phyloP scores from a whole-genome alignment of 2,113 vertebrate genomes.

The Myodes glareolus region DNA sequence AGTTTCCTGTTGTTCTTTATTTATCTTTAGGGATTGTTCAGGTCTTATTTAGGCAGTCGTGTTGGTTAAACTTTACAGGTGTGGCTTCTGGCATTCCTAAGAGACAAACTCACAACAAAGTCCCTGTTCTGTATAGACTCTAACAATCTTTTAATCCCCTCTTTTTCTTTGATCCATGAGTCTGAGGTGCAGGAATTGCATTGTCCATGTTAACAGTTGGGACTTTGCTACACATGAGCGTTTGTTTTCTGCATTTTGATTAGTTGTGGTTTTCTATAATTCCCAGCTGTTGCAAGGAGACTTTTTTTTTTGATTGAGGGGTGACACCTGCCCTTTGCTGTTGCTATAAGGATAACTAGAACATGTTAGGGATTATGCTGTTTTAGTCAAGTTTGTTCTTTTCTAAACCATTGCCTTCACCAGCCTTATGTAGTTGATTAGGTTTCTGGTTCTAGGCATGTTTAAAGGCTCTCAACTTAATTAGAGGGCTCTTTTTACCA shows the following conservation, averaged over 20 bases:
- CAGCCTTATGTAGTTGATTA: neutral
- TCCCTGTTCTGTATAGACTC: neutral
- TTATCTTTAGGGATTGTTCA: neutral
- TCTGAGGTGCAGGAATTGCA: neutral
- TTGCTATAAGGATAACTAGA: neutral
- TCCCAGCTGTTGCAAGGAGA: neutral
- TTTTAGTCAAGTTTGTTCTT: neutral
- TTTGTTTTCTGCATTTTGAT: neutral
- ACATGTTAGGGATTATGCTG: neutral
- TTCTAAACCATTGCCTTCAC: neutral
- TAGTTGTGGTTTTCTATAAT: neutral
- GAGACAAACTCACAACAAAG: neutral
- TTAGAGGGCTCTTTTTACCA: neutral
- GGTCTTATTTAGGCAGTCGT: neutral
- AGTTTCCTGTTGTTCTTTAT: neutral
- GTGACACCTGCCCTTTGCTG: neutral
- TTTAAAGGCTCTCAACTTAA: neutral
- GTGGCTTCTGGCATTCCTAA: neutral
- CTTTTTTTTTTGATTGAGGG: too few relatives aligned
- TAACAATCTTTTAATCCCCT: neutral
- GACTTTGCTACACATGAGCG: neutral
- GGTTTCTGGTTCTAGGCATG: neutral
- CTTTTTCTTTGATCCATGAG: neutral
- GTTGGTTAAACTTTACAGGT: neutral
- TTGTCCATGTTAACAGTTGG: neutral